Base-by-base conservation (phyloP, 2,797 vertebrate genomes). In the Eleutherodactylus coqui region DNA sequence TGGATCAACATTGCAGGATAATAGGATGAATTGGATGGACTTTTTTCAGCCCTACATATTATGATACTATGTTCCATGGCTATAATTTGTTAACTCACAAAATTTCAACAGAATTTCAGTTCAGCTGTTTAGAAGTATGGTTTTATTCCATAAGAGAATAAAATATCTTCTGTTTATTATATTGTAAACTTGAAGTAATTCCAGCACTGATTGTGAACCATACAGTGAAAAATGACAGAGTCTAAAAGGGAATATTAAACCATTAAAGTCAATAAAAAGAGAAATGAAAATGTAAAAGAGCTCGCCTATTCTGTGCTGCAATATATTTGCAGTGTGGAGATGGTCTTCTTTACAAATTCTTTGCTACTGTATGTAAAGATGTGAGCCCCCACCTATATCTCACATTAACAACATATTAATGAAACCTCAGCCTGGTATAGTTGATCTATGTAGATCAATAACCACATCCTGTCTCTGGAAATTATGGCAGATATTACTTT, bases 181-280 rank as follows among this genome's bases (percentile, higher is more conserved):
- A 75, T 73, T 83, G 72, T 60, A 83, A 73, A 75, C 69, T 32
- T 73, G 49, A 73, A 73, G 51, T 51, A 32, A 83, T 60, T 82
- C 53, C 69, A 58, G 55, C 81, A 32, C 36, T 58, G 81, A 83
- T 73, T 75, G 81, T 45, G 81, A 83, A 58, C 69, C 69, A 58
- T 29, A 75, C 49, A 72, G 34, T 82, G 69, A 83, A 83, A 83
- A 73, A 83, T 83, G 49, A 73, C 69, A 58, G n/a, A 73, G 49
- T 38, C 81, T 83, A 83, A 73, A 83, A 43, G 8, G 5, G 51
- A 83, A 83, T 83, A 83, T 73, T 83, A 83, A 75, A 83, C 69
- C 34, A 83, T 83, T 83, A 83, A 73, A 73, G 51, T 73, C 69
- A 83, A 73, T 83, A 75, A 83, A 80, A 83, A 73, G 32, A 55